A percentile compares a stretch with the other conserved stretches of the same genome.
These are phyloP conservation scores for Eulemur coronatus DNA, from an alignment of 2,797 vertebrate species.

Conservation along the genomic window DNA sequence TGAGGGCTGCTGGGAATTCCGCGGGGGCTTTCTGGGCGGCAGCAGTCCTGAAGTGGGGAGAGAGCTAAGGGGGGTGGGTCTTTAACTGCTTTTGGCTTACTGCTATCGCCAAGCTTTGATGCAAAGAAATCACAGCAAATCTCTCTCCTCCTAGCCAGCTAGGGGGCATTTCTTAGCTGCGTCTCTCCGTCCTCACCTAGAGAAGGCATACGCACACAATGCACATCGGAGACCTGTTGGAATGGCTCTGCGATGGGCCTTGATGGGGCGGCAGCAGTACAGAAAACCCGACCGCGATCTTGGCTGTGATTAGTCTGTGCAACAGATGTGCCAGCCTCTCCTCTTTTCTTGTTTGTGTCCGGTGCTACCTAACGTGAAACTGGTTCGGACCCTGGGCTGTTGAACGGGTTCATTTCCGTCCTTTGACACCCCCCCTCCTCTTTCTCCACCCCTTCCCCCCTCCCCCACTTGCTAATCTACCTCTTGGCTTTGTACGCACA, in stretches of 20 bases:
- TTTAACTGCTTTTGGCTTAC: not conserved
- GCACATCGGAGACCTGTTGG: slow-evolving; percentile 70
- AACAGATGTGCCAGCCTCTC: not conserved
- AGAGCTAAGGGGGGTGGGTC: slow-evolving; percentile 1
- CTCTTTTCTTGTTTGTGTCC: not conserved
- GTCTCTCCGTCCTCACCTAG: not conserved
- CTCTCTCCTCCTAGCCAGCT: slow-evolving; percentile 61
- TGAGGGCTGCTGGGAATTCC: slow-evolving; percentile 30
- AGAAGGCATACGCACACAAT: slow-evolving; percentile 29
- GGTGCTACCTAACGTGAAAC: not conserved
- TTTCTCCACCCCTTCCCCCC: not conserved
- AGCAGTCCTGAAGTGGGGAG: not conserved
- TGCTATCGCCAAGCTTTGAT: slow-evolving; percentile 55
- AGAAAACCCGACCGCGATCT: not conserved
- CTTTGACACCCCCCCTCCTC: not conserved
- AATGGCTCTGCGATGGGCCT: not conserved
- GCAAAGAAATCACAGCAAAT: slow-evolving; percentile 35
- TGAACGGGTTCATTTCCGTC: not conserved
- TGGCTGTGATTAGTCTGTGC: not conserved
- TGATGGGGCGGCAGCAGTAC: not conserved
- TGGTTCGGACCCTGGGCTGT: not conserved
- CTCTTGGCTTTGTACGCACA: slow-evolving; percentile 43
- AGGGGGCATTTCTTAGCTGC: slow-evolving; percentile 59
- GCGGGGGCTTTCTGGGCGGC: not conserved
- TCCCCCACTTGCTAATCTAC: not conserved